These are phyloP conservation scores for Brenthis hecate DNA, from an alignment of 2,888 invertebrate species.

Conservation along the genomic window DNA sequence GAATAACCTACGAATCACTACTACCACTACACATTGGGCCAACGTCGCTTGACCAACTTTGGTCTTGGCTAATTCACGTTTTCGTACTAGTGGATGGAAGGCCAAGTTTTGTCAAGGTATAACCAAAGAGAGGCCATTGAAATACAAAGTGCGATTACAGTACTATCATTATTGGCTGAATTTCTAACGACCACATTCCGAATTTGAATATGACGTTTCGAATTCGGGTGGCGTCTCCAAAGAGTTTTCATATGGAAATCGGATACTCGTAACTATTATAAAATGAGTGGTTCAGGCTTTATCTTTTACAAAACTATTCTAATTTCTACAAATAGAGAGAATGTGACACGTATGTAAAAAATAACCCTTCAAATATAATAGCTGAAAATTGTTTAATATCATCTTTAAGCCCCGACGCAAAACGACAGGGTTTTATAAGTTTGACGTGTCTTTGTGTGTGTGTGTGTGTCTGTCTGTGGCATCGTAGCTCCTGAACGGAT, in stretches of 20 bases:
- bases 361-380: no score
- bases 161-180: conserved; percentile 68
- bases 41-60: conserved; percentile 11
- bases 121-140: conserved; percentile 60
- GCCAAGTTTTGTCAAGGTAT: conserved; percentile 2
- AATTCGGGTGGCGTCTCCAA: conserved; percentile 45
- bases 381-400: no score
- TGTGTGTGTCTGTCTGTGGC: no score
- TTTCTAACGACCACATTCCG: conserved; percentile 57
- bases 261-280: conserved; percentile 40
- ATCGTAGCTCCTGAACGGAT: no score
- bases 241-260: conserved; percentile 46
- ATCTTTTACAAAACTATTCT: not conserved
- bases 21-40: conserved; percentile 14
- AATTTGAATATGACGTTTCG: conserved; percentile 47
- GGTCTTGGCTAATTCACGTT: conserved; percentile 13
- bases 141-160: conserved; percentile 61
- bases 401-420: no score
- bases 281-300: conserved; percentile 34
- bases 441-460: no score
- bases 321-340: not conserved
- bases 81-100: conserved; percentile 4
- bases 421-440: no score
- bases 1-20: conserved; percentile 62
- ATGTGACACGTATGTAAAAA: not conserved